Evolutionary conservation across 2,797 vertebrate genomes (phyloP).

Genomic region (Galagoides demidoff): DNA sequence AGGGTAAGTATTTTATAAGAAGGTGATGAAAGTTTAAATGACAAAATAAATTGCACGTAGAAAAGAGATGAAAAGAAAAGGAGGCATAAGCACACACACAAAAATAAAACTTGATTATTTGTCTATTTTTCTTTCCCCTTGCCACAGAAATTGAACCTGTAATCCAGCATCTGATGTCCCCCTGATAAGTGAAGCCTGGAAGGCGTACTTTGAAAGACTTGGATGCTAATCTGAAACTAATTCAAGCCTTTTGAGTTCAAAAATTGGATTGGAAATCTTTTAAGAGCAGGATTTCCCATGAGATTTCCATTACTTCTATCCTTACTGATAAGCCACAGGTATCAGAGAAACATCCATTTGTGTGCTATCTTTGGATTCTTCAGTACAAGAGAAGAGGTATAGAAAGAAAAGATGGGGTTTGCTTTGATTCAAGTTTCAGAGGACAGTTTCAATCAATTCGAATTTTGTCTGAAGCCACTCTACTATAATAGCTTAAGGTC

Average conservation of each 20-base stretch:
- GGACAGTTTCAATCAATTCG: constrained; percentile 78
- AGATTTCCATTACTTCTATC: constrained; percentile 81
- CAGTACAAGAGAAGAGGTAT: constrained; percentile 71
- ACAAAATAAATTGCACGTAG: background rate
- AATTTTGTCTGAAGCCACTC: constrained; percentile 79
- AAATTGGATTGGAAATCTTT: constrained; percentile 82
- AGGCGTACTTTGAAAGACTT: constrained; percentile 69
- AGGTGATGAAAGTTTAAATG: background rate
- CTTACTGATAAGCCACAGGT: constrained; percentile 83
- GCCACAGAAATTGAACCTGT: constrained; percentile 45
- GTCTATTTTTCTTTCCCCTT: background rate
- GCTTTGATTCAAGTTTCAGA: constrained; percentile 78
- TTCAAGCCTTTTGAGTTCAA: constrained; percentile 75
- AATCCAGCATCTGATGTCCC: constrained; percentile 36
- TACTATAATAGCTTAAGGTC: constrained; percentile 76
- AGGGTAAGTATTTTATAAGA: background rate
- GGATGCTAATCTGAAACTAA: constrained; percentile 82
- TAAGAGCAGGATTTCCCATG: constrained; percentile 77
- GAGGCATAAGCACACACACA: background rate
- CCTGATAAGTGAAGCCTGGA: constrained; percentile 54
- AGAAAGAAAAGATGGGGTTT: constrained; percentile 68
- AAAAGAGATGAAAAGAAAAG: background rate
- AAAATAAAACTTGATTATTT: background rate
- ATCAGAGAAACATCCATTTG: constrained; percentile 80
- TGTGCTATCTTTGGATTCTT: constrained; percentile 82